A percentile compares a stretch with the other conserved stretches of the same genome.
These are phyloP conservation scores for Miniopterus natalensis DNA, from an alignment of 2,113 vertebrate species.

Conservation along the genomic window DNA sequence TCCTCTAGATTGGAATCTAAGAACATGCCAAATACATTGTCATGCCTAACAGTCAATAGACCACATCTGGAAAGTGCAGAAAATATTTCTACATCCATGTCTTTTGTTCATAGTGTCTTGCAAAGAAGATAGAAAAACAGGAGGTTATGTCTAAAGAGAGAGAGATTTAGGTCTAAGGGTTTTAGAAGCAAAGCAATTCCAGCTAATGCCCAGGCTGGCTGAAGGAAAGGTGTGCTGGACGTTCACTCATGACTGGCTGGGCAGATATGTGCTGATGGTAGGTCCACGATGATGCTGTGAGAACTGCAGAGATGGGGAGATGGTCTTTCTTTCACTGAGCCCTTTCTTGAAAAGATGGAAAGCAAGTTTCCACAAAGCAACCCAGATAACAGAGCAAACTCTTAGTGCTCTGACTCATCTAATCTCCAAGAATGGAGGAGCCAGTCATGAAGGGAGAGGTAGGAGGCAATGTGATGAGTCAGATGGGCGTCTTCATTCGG, in stretches of 20 bases:
- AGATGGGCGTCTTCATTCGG: accelerated
- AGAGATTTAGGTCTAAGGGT: neutral
- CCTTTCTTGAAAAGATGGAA: too few relatives aligned
- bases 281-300: accelerated
- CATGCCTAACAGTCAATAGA: neutral
- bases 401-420: accelerated
- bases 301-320: neutral
- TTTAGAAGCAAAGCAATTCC: neutral
- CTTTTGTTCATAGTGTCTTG: neutral
- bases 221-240: accelerated
- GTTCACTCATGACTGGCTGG: too few relatives aligned
- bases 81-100: neutral
- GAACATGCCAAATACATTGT: too few relatives aligned
- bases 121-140: neutral
- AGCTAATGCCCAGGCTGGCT: neutral
- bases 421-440: too few relatives aligned
- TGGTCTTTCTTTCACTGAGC: neutral
- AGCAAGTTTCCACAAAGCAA: neutral
- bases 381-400: neutral
- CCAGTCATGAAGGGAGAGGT: accelerated
- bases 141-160: neutral
- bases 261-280: accelerated
- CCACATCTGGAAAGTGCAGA: neutral
- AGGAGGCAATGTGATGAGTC: too few relatives aligned
- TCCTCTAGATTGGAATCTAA: neutral